Evolutionary conservation across 2,113 vertebrate species (phyloP).

Genomic region (Pontoporia blainvillei): DNA sequence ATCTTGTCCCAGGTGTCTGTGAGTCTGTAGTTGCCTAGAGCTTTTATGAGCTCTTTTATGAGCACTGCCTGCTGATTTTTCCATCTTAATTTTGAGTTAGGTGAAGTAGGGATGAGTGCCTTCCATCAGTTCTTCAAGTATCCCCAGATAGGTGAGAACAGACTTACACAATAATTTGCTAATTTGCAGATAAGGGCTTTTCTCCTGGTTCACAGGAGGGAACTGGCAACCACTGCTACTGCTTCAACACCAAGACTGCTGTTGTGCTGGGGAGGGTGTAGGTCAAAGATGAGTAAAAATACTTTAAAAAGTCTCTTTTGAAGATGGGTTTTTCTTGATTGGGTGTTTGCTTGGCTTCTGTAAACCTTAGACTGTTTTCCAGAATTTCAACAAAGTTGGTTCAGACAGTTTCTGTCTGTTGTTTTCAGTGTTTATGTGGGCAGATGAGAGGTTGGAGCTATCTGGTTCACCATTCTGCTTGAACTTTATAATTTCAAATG

Average conservation of each 20-base stretch:
- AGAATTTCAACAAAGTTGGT: no score
- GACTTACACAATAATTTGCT: not conserved
- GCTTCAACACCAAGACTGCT: not conserved
- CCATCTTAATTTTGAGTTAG: not conserved
- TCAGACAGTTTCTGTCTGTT: not conserved
- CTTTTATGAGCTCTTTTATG: not conserved
- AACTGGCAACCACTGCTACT: not conserved
- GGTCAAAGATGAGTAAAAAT: not conserved
- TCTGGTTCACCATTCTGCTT: not conserved
- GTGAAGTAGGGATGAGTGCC: not conserved
- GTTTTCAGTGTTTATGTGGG: not conserved
- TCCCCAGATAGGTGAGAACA: not conserved
- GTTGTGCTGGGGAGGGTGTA: not conserved
- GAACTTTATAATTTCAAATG: not conserved
- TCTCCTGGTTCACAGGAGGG: not conserved
- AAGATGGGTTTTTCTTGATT: not conserved
- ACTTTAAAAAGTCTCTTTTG: not conserved
- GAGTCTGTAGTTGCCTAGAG: not conserved
- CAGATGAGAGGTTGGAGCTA: not conserved
- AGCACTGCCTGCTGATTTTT: not conserved
- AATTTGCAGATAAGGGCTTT: not conserved
- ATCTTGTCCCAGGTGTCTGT: not conserved
- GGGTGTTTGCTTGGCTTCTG: not conserved
- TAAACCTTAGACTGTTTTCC: not conserved
- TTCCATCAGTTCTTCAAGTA: not conserved